Conservation (phyloP, 2,113 vertebrate genomes). For the Dicerorhinus sumatrensis region DNA sequence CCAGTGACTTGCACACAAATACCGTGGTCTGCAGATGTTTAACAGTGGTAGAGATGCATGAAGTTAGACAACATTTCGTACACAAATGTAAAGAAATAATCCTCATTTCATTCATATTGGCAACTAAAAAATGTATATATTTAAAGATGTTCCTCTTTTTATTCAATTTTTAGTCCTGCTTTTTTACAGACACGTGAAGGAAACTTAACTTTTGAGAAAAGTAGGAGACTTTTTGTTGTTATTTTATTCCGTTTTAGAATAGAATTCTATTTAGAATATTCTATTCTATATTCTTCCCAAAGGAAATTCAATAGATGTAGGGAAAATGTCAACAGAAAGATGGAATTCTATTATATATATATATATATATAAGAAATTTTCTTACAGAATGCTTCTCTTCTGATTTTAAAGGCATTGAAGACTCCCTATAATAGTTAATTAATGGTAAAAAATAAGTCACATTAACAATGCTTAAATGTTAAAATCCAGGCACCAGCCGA, state of each 20-base stretch:
- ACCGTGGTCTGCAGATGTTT: fast-evolving
- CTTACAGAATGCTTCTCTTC: background rate
- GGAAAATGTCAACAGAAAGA: background rate
- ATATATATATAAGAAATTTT: background rate
- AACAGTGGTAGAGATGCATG: fast-evolving
- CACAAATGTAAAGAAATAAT: background rate
- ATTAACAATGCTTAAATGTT: background rate
- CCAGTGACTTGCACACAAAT: background rate
- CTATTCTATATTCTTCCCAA: background rate
- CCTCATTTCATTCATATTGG: background rate
- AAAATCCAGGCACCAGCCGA: background rate
- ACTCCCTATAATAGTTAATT: background rate
- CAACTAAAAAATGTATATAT: background rate
- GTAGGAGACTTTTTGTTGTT: background rate
- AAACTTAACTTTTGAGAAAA: background rate
- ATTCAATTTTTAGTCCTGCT: background rate
- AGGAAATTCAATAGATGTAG: background rate
- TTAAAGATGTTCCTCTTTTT: background rate
- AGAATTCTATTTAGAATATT: too few relatives aligned
- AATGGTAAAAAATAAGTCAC: background rate
- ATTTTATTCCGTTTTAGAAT: background rate
- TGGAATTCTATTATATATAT: background rate
- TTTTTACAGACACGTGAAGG: background rate
- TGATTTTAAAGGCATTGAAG: background rate
- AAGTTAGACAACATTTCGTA: fast-evolving